Base-by-base conservation (phyloP, 2,797 vertebrate genomes). In the Anguilla megastoma region DNA sequence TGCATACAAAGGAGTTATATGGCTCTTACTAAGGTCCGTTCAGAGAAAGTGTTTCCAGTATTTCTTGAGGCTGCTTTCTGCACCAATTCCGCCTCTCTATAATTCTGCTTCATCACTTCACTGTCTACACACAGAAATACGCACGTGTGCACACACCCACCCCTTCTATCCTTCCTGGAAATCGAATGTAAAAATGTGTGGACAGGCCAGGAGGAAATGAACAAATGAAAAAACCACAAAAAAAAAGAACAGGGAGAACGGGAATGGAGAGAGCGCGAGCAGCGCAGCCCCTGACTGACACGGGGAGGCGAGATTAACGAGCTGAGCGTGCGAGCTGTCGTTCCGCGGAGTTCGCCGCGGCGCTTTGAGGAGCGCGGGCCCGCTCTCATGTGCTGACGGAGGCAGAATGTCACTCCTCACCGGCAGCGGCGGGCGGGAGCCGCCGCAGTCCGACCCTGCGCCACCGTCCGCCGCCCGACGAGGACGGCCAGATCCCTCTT, bases 101-200 rank as follows among this genome's bases (percentile, higher is more conserved):
- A 36, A 33, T 76, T 76, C 30, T 36, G 10, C 71, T 48, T 80
- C 41, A 80, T 48, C 16, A 45, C 4, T 80, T 80, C 18, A 21
- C 4, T 80, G 30, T 45, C 7, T 82, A 21, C 24, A 10, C 12
- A 3, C 21, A 80, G 14, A 80, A 48, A 48, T 18, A 45, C 36
- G 12, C 79, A 48, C 36, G n/a, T 24, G 45, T 3, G 45, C 21
- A n/a, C 41, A n/a, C 41, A 9, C 5, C 8, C 24, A 6, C 21
- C 79, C 79, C 41, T 8, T 50, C 79, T 50, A 7, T 48, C 45
- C 41, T 50, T 48, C 45, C 41, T 82, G 79, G 50, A 48, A 82
- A 45, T 82, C 79, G n/a, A 82, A 82, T 50, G 45, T 82, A 48
- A 82, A 50, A 82, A 48, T 82, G 79, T 50, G 24, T n/a, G 45